These are phyloP conservation scores for Enteromius viviparus DNA, from an alignment of 2,797 vertebrate species.

Conservation along the genomic window DNA sequence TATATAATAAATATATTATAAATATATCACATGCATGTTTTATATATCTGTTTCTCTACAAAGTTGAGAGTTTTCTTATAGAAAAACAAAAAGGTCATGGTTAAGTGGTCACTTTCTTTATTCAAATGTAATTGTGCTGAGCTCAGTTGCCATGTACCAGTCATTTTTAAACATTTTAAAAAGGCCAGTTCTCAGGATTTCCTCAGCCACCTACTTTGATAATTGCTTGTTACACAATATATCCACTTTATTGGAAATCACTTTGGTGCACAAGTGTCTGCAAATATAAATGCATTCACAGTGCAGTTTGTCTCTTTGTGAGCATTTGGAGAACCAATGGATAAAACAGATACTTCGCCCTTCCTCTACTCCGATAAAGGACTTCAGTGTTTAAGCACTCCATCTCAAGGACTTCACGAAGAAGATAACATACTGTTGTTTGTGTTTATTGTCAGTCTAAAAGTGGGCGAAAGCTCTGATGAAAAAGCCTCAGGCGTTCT, in stretches of 20 bases:
- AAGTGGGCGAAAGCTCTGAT: slow-evolving; percentile 41
- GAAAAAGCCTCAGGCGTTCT: slow-evolving; percentile 44
- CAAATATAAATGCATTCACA: slow-evolving; percentile 26
- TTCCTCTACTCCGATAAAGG: slow-evolving; percentile 31
- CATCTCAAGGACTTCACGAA: slow-evolving; percentile 68
- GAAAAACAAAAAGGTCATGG: slow-evolving; percentile 2
- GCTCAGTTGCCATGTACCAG: not conserved
- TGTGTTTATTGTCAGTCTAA: slow-evolving; percentile 61
- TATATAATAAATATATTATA: not conserved
- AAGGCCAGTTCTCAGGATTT: slow-evolving; percentile 7
- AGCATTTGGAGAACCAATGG: not conserved
- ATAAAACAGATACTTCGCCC: not conserved
- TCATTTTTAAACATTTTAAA: slow-evolving; percentile 7
- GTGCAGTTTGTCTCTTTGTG: slow-evolving; percentile 5
- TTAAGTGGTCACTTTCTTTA: slow-evolving; percentile 12
- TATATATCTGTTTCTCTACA: not conserved
- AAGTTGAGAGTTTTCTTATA: not conserved
- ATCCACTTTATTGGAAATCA: slow-evolving; percentile 15
- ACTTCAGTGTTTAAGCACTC: slow-evolving; percentile 16
- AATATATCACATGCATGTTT: not conserved
- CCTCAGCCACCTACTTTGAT: not conserved
- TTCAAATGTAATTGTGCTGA: not conserved
- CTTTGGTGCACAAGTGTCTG: not conserved
- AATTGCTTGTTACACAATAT: slow-evolving; percentile 29
- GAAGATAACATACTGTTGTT: slow-evolving; percentile 69